Evolutionary conservation across 1,140 invertebrate species (phyloP).

Genomic region (Drosophila insularis): DNA sequence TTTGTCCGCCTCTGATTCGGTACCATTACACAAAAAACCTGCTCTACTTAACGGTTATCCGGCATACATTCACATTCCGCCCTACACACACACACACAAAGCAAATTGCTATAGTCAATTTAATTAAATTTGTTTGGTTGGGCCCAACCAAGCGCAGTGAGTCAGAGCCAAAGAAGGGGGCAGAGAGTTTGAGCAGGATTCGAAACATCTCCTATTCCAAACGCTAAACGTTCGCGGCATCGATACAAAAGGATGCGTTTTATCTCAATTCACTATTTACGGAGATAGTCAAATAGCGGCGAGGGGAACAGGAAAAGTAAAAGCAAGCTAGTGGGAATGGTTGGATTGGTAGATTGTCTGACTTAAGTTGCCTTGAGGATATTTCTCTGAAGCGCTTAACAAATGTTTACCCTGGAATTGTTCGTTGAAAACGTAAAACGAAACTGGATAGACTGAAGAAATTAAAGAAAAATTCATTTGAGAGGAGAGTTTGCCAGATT

Average conservation of each 20-base stretch:
- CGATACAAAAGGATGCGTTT: slow-evolving; percentile 78
- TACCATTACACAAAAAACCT: too few relatives aligned
- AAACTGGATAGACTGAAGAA: slow-evolving; percentile 16
- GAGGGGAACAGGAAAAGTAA: neutral
- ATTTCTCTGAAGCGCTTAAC: slow-evolving; percentile 35
- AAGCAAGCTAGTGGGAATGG: slow-evolving; percentile 3
- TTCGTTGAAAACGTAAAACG: slow-evolving; percentile 33
- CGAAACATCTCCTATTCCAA: slow-evolving; percentile 48
- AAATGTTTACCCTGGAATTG: slow-evolving; percentile 53
- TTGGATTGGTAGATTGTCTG: slow-evolving; percentile 19
- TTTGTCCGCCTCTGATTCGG: neutral
- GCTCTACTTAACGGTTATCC: slow-evolving; percentile 49
- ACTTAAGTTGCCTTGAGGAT: slow-evolving; percentile 42
- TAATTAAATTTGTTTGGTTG: slow-evolving; percentile 79
- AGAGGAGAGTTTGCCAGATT: neutral
- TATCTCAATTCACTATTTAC: slow-evolving; percentile 76
- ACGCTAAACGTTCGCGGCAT: slow-evolving; percentile 57
- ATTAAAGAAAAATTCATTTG: neutral
- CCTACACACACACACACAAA: slow-evolving; percentile 54
- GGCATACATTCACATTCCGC: slow-evolving; percentile 50
- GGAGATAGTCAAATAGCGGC: slow-evolving; percentile 30
- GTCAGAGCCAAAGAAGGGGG: slow-evolving; percentile 23
- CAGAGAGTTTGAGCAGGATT: neutral
- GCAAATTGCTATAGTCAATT: slow-evolving; percentile 78
- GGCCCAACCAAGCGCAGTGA: slow-evolving; percentile 54